Evolutionary conservation across 1,140 invertebrate genomes (phyloP).

Genomic region (Vanessa atalanta): DNA sequence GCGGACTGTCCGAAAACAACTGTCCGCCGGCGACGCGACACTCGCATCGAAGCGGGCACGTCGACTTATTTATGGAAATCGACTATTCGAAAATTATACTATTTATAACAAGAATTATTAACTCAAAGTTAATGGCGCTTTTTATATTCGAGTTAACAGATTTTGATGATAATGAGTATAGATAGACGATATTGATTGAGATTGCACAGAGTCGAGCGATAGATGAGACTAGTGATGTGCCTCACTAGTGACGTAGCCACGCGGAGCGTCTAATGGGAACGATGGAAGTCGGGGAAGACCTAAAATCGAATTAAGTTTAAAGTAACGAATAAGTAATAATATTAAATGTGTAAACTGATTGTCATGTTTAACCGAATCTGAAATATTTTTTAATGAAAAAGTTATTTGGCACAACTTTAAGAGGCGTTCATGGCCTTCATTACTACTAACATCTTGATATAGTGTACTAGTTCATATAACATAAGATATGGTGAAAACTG

Average conservation of each 20-base stretch:
- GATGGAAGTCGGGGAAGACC: not conserved
- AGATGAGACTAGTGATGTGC: not conserved
- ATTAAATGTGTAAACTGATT: too few relatives aligned
- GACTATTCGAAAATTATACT: not conserved
- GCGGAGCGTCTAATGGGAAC: not conserved
- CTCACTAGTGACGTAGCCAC: not conserved
- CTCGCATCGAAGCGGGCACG: not conserved
- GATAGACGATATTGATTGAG: not conserved
- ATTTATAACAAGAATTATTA: constrained; percentile 10
- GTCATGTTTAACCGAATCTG: too few relatives aligned
- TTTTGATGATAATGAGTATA: constrained; percentile 1
- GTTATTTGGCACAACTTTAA: too few relatives aligned
- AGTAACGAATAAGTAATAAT: too few relatives aligned
- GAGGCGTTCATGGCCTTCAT: too few relatives aligned
- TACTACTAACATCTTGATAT: too few relatives aligned
- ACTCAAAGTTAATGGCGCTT: not conserved
- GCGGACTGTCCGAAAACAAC: too few relatives aligned
- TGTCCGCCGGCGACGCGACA: too few relatives aligned
- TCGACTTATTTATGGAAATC: constrained; percentile 11
- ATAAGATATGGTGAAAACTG: too few relatives aligned
- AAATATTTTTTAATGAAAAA: too few relatives aligned
- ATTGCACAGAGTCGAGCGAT: not conserved
- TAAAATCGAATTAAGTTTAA: too few relatives aligned
- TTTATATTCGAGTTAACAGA: constrained; percentile 5
- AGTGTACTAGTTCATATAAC: too few relatives aligned